A percentile compares a stretch with the other conserved stretches of the same genome.
Conservation (phyloP, 2,113 vertebrate genomes). For the Haemorhous mexicanus region DNA sequence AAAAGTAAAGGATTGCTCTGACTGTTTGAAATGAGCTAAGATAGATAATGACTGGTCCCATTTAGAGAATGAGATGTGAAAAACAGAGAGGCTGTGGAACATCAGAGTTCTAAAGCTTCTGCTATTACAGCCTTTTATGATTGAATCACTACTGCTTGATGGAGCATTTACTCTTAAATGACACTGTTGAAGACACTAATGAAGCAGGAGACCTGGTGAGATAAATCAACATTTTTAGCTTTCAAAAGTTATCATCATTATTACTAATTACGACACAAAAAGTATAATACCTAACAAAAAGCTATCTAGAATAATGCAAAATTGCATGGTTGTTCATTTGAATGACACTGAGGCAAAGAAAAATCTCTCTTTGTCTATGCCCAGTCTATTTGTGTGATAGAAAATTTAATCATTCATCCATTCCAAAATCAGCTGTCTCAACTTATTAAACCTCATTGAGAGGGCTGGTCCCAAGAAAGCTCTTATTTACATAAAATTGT, state of each 20-base stretch:
- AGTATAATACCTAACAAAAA: background rate
- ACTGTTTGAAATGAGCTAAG: background rate
- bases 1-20: background rate
- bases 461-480: background rate
- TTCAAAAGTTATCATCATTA: slow-evolving; percentile 43
- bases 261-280: slow-evolving; percentile 41
- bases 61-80: slow-evolving; percentile 11
- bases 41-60: background rate
- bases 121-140: slow-evolving; percentile 28
- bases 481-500: background rate
- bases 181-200: slow-evolving; percentile 36
- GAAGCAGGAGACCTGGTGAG: slow-evolving; percentile 34
- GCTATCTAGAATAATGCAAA: background rate
- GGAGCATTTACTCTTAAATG: slow-evolving; percentile 54
- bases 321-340: background rate
- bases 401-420: background rate
- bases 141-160: slow-evolving; percentile 42
- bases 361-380: background rate
- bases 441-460: background rate
- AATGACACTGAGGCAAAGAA: background rate
- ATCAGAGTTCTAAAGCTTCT: background rate
- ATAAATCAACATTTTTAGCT: slow-evolving; percentile 64
- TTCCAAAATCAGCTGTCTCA: background rate
- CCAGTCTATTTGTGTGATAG: background rate
- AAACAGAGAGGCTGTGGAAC: background rate